Conservation (phyloP, 2,888 invertebrate genomes). For the Zygothrica quintamaculata region DNA sequence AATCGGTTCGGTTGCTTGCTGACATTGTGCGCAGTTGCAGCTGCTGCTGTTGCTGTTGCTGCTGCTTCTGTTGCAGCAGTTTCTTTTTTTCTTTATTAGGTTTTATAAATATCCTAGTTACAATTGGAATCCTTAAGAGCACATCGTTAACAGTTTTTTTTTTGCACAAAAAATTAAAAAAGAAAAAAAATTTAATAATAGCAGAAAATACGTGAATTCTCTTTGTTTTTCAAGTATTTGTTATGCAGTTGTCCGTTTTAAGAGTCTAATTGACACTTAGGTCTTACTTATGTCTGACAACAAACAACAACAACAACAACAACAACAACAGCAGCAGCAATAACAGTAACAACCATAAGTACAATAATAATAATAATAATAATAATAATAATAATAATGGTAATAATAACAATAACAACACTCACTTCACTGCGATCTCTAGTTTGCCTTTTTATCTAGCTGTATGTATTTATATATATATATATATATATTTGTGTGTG, state of each 20-base stretch:
- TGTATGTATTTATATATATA: conserved; percentile 27
- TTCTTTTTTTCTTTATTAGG: conserved; percentile 1
- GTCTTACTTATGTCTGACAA: conserved; percentile 35
- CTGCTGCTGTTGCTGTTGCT: conserved; percentile 15
- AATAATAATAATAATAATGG: conserved; percentile 15
- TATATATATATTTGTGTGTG: conserved; percentile 32
- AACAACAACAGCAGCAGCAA: conserved; percentile 11
- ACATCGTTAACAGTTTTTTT: conserved; percentile 28
- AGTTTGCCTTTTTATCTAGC: conserved; percentile 25
- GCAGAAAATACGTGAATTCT: conserved; percentile 17
- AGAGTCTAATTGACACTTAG: conserved; percentile 29
- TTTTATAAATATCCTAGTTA: too few species aligned
- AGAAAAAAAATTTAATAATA: conserved; percentile 29
- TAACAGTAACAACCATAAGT: conserved; percentile 13
- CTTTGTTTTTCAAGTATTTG: conserved; percentile 11
- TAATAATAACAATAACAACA: conserved; percentile 48
- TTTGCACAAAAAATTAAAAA: conserved; percentile 39
- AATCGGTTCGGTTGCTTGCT: conserved; percentile 55
- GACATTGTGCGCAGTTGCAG: conserved; percentile 26
- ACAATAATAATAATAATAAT: conserved; percentile 47
- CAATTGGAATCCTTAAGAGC: conserved; percentile 43
- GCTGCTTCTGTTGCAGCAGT: conserved; percentile 10
- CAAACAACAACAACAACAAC: background rate
- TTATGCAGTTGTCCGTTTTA: conserved; percentile 23
- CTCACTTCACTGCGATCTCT: conserved; percentile 70